phyloP scores from a whole-genome alignment of 2,113 vertebrate genomes.

The Ptilorrhoa leucosticta region DNA sequence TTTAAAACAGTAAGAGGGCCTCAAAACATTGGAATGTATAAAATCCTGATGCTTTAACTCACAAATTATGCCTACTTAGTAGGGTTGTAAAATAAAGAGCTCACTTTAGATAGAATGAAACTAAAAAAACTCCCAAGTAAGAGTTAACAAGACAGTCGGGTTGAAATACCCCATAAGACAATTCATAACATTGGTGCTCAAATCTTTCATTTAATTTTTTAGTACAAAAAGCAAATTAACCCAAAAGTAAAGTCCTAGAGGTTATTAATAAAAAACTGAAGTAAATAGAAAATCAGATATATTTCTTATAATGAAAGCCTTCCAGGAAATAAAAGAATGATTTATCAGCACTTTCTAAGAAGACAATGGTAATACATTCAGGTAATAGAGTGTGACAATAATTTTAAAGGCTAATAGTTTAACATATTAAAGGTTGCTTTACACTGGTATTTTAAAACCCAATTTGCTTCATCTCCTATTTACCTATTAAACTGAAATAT shows the following conservation, averaged over 20 bases:
- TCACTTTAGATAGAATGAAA: neutral
- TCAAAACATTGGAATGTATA: neutral
- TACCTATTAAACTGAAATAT: neutral
- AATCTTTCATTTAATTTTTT: neutral
- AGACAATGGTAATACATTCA: neutral
- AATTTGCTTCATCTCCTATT: neutral
- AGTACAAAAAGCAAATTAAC: neutral
- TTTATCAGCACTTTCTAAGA: neutral
- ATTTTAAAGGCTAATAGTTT: neutral
- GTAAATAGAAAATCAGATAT: neutral
- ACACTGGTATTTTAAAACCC: neutral
- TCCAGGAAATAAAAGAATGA: neutral
- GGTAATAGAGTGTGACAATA: neutral
- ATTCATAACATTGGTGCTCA: neutral
- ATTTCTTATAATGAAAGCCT: neutral
- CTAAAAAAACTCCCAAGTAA: neutral
- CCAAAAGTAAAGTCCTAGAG: neutral
- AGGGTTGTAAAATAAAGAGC: neutral
- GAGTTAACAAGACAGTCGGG: neutral
- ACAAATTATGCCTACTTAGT: neutral
- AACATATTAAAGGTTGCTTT: neutral
- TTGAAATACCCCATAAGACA: neutral
- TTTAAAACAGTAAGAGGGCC: neutral
- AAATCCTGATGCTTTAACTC: neutral
- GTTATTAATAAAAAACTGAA: neutral